Conservation (phyloP, 2,888 invertebrate genomes). For the Eupelmus urozonus region DNA sequence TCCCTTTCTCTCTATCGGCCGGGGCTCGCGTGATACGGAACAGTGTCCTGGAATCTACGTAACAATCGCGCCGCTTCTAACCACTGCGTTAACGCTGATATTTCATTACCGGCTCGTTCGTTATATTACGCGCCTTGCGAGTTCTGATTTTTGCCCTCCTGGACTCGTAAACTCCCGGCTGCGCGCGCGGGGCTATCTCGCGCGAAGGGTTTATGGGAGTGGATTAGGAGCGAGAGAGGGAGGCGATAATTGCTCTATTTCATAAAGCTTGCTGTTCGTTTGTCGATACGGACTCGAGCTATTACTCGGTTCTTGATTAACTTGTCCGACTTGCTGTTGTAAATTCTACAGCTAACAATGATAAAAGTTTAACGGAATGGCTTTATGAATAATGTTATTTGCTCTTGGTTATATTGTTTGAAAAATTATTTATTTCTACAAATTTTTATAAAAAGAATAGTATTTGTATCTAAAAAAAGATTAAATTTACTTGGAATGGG, state of each 20-base stretch:
- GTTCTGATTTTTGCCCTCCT: slow-evolving; percentile 21
- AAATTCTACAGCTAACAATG: too few species aligned
- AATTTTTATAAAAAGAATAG: too few species aligned
- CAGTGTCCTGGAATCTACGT: slow-evolving; percentile 62
- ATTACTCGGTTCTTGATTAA: background rate
- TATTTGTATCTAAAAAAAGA: too few species aligned
- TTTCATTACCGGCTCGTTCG: slow-evolving; percentile 53
- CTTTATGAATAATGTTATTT: too few species aligned
- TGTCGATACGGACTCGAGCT: background rate
- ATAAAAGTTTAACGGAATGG: too few species aligned
- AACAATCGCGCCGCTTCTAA: slow-evolving; percentile 31
- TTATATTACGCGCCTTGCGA: background rate
- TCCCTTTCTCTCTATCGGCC: slow-evolving; percentile 59
- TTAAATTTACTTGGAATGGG: too few species aligned
- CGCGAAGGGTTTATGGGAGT: background rate
- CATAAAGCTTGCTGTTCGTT: slow-evolving; percentile 21
- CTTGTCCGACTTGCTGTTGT: background rate
- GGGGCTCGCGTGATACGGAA: slow-evolving; percentile 65
- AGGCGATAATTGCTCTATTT: slow-evolving; percentile 56
- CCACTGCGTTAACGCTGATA: slow-evolving; percentile 44
- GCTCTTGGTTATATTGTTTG: too few species aligned
- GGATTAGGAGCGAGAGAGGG: background rate
- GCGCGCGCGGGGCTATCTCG: background rate
- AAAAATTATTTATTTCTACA: too few species aligned
- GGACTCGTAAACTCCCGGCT: slow-evolving; percentile 8